Conservation (phyloP, 1,140 invertebrate species). For the Zaprionus kolodkinae region DNA sequence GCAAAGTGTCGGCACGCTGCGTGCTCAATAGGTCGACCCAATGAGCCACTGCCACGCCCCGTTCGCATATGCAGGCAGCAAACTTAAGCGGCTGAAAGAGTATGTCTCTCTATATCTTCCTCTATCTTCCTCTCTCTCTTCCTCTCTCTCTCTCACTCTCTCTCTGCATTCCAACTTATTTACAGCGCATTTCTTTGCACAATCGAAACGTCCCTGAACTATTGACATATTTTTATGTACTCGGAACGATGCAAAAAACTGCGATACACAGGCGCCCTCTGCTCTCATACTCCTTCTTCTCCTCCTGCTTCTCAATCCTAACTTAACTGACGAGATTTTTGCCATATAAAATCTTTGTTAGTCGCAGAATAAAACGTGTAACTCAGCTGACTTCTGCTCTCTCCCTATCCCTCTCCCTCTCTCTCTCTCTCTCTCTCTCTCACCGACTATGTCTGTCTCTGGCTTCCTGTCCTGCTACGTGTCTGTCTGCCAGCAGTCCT, state of each 20-base stretch:
- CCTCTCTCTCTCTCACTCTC: background rate
- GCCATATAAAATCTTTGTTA: background rate
- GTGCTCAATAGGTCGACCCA: conserved; percentile 61
- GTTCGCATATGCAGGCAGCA: conserved; percentile 25
- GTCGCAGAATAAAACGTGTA: background rate
- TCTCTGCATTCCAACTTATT: conserved; percentile 44
- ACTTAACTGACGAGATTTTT: background rate
- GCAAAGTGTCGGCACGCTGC: conserved; percentile 60
- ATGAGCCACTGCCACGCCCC: conserved; percentile 27
- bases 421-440: background rate
- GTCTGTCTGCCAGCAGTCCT: background rate
- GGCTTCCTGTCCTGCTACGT: background rate
- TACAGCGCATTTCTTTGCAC: conserved; percentile 43
- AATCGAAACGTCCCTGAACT: conserved; percentile 64
- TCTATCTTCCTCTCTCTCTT: no score
- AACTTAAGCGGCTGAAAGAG: conserved; percentile 24
- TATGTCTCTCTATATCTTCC: background rate
- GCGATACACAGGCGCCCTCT: background rate
- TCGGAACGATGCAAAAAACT: background rate
- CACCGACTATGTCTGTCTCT: background rate
- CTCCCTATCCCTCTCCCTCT: no score
- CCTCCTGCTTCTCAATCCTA: no score
- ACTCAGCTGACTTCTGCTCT: background rate
- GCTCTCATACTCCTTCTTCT: no score
- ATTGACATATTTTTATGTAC: conserved; percentile 64